Conservation (phyloP, 2,113 vertebrate species). For the Ovibos moschatus region DNA sequence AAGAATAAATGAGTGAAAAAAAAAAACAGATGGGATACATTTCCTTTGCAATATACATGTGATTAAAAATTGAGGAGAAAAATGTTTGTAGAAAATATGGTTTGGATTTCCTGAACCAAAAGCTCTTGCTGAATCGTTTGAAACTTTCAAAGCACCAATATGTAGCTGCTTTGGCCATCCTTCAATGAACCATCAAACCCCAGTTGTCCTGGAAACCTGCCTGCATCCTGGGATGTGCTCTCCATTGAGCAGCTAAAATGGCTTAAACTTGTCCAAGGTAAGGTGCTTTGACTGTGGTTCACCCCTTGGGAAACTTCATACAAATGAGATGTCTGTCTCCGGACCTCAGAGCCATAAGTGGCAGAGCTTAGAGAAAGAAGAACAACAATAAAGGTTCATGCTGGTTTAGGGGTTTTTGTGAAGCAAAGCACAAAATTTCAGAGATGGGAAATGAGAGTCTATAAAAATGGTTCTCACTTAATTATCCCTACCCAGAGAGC, state of each 20-base stretch:
- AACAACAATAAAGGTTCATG: background rate
- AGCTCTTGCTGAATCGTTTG: constrained; percentile 49
- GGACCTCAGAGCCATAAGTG: constrained; percentile 29
- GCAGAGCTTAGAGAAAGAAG: constrained; percentile 17
- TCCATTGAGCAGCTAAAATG: constrained; percentile 52
- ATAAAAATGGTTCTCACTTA: background rate
- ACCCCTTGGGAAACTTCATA: constrained; percentile 43
- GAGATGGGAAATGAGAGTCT: background rate
- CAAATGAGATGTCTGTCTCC: constrained; percentile 55
- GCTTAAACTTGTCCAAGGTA: constrained; percentile 52
- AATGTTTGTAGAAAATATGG: constrained; percentile 70
- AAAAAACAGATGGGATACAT: constrained; percentile 62
- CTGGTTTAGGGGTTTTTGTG: constrained; percentile 2
- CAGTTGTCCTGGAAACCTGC: constrained; percentile 70
- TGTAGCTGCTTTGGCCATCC: constrained; percentile 64
- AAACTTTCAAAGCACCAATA: constrained; percentile 42
- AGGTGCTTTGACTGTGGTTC: constrained; percentile 49
- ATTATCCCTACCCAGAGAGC: background rate
- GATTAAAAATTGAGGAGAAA: constrained; percentile 63
- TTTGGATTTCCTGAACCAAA: constrained; percentile 70
- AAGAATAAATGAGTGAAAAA: constrained; percentile 48
- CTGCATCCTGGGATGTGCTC: constrained; percentile 50
- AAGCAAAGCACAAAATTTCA: constrained; percentile 19
- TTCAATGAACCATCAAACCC: constrained; percentile 70
- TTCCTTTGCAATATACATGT: constrained; percentile 65